Evolutionary conservation across 2,113 vertebrate species (phyloP).

Genomic region (Scalopus aquaticus): DNA sequence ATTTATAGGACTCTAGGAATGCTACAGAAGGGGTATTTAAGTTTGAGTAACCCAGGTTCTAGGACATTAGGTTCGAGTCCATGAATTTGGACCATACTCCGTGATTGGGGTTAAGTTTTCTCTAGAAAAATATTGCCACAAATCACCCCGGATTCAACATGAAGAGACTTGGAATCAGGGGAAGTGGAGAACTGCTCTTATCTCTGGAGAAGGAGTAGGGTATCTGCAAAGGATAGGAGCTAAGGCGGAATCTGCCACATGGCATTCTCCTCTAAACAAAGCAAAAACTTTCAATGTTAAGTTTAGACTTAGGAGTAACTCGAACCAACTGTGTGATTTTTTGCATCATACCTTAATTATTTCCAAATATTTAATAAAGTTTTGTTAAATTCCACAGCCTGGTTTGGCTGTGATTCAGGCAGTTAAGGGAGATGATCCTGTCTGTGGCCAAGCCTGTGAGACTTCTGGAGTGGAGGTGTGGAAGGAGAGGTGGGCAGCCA

Average conservation of each 20-base stretch:
- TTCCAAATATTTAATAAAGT: slow-evolving; percentile 7
- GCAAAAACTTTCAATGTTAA: neutral
- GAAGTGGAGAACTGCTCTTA: neutral
- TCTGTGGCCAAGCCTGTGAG: neutral
- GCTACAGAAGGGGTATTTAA: slow-evolving; percentile 18
- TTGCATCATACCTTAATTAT: neutral
- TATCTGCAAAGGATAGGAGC: neutral
- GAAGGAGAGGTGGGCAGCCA: fast-evolving
- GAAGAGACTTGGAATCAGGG: neutral
- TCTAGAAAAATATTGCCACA: neutral
- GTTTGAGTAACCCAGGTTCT: neutral
- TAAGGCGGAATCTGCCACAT: neutral
- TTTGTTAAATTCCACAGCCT: neutral
- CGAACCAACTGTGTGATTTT: neutral
- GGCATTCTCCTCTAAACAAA: slow-evolving; percentile 9
- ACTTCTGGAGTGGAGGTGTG: neutral
- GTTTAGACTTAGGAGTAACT: neutral
- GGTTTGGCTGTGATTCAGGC: neutral
- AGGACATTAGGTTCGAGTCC: neutral
- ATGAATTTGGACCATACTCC: neutral
- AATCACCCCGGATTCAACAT: neutral
- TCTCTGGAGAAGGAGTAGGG: neutral
- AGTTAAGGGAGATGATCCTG: neutral
- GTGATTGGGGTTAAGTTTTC: neutral
- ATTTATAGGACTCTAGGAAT: neutral